Evolutionary conservation across 1,140 invertebrate species (phyloP), one percentile per base, ranked within the genome.

Genomic region (Atta colombica): DNA sequence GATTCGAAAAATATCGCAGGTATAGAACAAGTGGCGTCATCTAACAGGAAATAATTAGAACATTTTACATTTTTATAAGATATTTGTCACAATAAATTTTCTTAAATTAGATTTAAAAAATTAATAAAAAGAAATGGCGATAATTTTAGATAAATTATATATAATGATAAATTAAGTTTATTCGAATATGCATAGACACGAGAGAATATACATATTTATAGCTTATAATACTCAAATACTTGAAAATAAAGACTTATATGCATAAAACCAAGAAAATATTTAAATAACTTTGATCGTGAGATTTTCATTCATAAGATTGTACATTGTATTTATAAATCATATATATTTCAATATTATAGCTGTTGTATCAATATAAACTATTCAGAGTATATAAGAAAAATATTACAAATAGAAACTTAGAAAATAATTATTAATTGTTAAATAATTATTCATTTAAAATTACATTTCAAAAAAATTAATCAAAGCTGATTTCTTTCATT

Each of bases 401-500:
- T 74, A 58, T 53, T 55, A 55, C 6, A 53, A 74, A 8, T 2
- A 0, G 12, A 31, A 74, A 21, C 18, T 58, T 35, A 7, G 3
- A 21, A 58, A 58, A 58, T 74, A 35, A 58, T 58, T 72, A 55
- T 55, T 35, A 5, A 74, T 69, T 14, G 25, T 25, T 51, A 10
- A n/a, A 66, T 8, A 35, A 18, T n/a, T 10, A 66, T 8, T 66
- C 16, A 25, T 66, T 66, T 66, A 66, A 39, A 66, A 66, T 66
- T 66, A 66, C 8, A 68, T 49, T 51, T 69, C 5, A 31, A 72
- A 74, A 31, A 72, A 74, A 25, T 74, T 74, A 14, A 8, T 58
- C 18, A 14, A 55, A 6, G 16, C 21, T 8, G 18, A 1, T 77
- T 35, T n/a, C 10, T 39, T 25, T 39, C n/a, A 12, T 71, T 45